Evolutionary conservation across 2,888 invertebrate species (phyloP).

Genomic region (Apoderus coryli): DNA sequence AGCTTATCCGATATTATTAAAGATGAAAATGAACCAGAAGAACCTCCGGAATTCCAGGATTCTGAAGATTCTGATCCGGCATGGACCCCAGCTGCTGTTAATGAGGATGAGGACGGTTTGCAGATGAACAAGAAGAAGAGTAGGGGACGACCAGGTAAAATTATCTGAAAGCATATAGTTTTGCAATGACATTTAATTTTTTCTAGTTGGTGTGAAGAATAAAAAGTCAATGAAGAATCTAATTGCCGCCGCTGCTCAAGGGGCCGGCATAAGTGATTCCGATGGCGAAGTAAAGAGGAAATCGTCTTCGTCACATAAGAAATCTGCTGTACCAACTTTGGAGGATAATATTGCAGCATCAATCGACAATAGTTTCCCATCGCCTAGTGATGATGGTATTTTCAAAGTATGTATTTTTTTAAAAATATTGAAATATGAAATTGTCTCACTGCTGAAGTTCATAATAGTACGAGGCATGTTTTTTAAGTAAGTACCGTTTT

Average conservation of each 20-base stretch:
- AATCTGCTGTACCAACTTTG: conserved; percentile 26
- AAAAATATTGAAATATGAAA: no score
- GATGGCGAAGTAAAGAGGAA: conserved; percentile 31
- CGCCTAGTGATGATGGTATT: conserved; percentile 41
- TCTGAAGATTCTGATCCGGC: conserved; percentile 52
- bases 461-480: no score
- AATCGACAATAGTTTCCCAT: conserved; percentile 31
- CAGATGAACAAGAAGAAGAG: conserved; percentile 31
- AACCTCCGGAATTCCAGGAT: conserved; percentile 37
- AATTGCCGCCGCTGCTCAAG: conserved; percentile 37
- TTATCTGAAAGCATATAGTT: conserved; percentile 2
- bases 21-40: conserved; percentile 40
- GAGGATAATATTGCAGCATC: conserved; percentile 37
- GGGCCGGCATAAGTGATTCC: conserved; percentile 40
- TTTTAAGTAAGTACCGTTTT: no score
- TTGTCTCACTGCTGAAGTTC: no score
- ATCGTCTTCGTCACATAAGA: conserved; percentile 20
- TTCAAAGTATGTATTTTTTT: conserved; percentile 47
- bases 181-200: conserved; percentile 2
- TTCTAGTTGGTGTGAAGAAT: conserved; percentile 17
- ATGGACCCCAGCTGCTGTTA: conserved; percentile 51
- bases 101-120: conserved; percentile 25
- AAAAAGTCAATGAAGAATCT: conserved; percentile 24
- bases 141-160: conserved; percentile 15
- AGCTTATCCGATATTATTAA: conserved; percentile 38